Conservation (phyloP, 2,113 vertebrate genomes). For the Tympanuchus pallidicinctus region DNA sequence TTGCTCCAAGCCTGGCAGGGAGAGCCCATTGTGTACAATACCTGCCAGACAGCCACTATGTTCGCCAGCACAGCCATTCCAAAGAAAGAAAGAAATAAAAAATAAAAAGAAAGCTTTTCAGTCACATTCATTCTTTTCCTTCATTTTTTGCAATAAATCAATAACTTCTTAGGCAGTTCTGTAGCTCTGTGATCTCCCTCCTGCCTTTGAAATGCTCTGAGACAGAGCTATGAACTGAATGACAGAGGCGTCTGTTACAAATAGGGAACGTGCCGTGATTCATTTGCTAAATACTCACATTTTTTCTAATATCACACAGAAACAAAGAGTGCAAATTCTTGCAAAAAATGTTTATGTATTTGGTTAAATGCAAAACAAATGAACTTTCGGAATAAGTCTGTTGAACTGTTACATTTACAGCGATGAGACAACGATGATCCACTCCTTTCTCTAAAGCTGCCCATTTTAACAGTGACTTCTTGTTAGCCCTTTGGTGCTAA, state of each 20-base stretch:
- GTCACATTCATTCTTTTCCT: not conserved
- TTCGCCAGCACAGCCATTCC: not conserved
- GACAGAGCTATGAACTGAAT: not conserved
- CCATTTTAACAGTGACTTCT: not conserved
- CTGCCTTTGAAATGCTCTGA: not conserved
- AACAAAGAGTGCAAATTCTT: not conserved
- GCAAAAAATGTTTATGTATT: not conserved
- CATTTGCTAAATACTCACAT: not conserved
- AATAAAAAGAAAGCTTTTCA: not conserved
- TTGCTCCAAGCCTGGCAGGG: not conserved
- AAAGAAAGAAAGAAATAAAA: not conserved
- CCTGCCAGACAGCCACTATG: conserved; percentile 5
- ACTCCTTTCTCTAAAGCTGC: not conserved
- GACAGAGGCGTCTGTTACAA: not conserved
- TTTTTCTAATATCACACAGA: not conserved
- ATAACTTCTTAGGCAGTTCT: not conserved
- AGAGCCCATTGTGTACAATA: conserved; percentile 4
- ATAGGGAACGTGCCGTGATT: not conserved
- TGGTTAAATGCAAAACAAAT: not conserved
- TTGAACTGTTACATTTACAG: not conserved
- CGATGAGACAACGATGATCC: not conserved
- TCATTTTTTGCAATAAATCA: not conserved
- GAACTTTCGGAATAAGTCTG: not conserved
- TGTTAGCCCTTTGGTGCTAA: not conserved
- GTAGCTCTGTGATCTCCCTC: not conserved